Percentiles rank a stretch among this genome's conserved stretches.
These are phyloP conservation scores for Phoxinus phoxinus DNA, from an alignment of 2,113 vertebrate species.

Conservation along the genomic window DNA sequence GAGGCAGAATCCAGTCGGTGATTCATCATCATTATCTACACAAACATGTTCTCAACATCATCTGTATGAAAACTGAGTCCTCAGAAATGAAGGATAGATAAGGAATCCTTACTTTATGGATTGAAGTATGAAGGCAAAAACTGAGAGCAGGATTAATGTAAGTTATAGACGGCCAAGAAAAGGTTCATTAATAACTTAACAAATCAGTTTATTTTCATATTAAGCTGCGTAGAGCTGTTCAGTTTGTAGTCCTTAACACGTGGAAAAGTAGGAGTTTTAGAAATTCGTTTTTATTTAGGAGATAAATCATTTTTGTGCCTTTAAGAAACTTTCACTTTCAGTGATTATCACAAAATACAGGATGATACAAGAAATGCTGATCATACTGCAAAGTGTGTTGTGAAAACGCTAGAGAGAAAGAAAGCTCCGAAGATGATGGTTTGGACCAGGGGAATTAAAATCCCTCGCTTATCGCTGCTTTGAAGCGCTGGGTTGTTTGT, in stretches of 20 bases:
- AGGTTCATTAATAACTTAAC: neutral
- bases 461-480: conserved; percentile 13
- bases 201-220: neutral
- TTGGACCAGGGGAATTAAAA: conserved; percentile 18
- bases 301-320: neutral
- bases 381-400: neutral
- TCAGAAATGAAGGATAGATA: conserved; percentile 22
- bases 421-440: neutral
- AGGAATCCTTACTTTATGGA: conserved; percentile 1
- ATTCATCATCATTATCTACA: conserved; percentile 35
- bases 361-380: neutral
- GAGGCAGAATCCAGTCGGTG: conserved; percentile 32
- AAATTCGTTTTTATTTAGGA: neutral
- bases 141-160: neutral
- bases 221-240: neutral
- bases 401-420: neutral
- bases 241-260: neutral
- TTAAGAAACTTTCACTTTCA: neutral
- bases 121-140: conserved; percentile 8
- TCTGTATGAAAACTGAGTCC: neutral
- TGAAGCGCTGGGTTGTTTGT: conserved; percentile 38
- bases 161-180: neutral
- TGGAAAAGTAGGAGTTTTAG: too few relatives aligned
- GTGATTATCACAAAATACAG: neutral
- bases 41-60: conserved; percentile 7